Base-by-base conservation (phyloP, 1,140 invertebrate species). In the Drosophila funebris region DNA sequence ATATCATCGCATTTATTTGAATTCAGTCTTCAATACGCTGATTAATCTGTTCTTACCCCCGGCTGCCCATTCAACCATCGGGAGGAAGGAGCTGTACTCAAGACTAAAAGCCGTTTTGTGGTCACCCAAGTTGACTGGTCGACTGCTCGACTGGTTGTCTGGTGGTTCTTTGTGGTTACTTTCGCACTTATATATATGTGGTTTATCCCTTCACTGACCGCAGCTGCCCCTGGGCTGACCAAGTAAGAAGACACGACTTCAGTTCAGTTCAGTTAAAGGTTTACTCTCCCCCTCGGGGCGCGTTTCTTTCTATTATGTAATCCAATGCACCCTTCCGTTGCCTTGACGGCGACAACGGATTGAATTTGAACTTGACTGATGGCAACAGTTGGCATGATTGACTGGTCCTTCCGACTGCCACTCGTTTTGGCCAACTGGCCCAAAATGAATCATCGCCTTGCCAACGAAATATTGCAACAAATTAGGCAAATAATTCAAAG, bases 301-400 rank as follows among this genome's bases (percentile, higher is more conserved):
- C 46, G 54, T 68, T 44, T 74, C 54, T 66, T 74, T 60, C 24
- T 78, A 74, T 87, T 87, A 72, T 88, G 72, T 88, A 87, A 87
- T 88, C 82, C 82, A 67, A 75, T 27, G 76, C 73, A 72, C 60
- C 76, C 80, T 75, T 76, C 62, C 58, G 69, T 74, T 60, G 56
- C 58, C 62, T 50, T 63, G 57, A 62, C 31, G 20, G 14, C 52
- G 63, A 63, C 60, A 73, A 62, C 46, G 29, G 29, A 69, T 73
- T 87, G 63, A 82, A 71, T 71, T 78, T 72, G 83, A 82, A 60
- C 56, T 52, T 76, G 82, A 88, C 70, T 67, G 78, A 88, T 88
- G 78, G 83, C 83, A 88, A 88, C 83, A 88, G 83, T 88, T 88
- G 83, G 78, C 83, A 82, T 83, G 83, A 87, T 87, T 87, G 83